phyloP scores from a whole-genome alignment of 2,797 vertebrate species.

The Muscicapa striata region DNA sequence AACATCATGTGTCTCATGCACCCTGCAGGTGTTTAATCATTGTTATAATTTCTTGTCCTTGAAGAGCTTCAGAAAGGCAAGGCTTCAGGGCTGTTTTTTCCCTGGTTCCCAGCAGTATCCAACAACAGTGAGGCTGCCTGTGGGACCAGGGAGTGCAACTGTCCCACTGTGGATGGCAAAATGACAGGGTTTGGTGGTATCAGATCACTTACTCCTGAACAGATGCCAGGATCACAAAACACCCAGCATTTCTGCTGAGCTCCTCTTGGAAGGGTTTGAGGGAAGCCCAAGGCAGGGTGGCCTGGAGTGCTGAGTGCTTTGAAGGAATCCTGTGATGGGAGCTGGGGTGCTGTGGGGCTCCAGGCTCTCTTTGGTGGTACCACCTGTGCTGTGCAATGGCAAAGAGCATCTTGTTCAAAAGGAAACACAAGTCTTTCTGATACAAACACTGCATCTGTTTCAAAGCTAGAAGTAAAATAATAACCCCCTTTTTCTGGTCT shows the following conservation, averaged over 20 bases:
- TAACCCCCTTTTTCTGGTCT: neutral
- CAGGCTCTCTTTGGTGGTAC: neutral
- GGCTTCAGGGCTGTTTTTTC: no score
- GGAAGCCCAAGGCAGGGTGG: neutral
- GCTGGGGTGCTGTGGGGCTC: neutral
- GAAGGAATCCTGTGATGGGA: neutral
- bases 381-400: rapidly evolving
- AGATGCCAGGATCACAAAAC: neutral
- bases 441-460: neutral
- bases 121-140: neutral
- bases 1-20: no score
- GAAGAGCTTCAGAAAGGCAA: no score
- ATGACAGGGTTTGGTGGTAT: neutral
- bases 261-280: neutral
- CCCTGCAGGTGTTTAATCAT: no score
- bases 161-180: neutral
- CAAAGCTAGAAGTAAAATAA: neutral
- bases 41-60: no score
- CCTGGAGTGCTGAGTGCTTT: neutral
- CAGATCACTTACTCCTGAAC: neutral
- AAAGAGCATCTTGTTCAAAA: neutral
- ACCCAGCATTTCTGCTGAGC: rapidly evolving
- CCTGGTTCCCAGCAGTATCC: no score
- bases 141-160: rapidly evolving
- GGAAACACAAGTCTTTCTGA: neutral